Evolutionary conservation across 2,888 invertebrate genomes (phyloP), one percentile per base, ranked within the genome.

Genomic region (Choreutis nemorana): DNA sequence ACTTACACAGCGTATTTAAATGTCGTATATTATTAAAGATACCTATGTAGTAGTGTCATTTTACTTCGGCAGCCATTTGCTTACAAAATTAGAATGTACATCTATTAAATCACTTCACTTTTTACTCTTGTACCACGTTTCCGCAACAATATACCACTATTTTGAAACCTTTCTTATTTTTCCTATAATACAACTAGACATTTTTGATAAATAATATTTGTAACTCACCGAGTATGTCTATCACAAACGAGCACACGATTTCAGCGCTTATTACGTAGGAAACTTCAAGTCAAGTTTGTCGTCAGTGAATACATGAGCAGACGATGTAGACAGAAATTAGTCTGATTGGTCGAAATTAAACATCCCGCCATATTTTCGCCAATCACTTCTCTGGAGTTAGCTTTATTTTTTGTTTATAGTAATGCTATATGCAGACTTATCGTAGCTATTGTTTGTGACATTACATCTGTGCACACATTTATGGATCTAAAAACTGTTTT

Each of bases 191-290:
- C n/a, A n/a, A n/a, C n/a, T n/a, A n/a, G n/a, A n/a, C n/a, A n/a
- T n/a, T n/a, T n/a, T n/a, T n/a, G n/a, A n/a, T n/a, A n/a, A n/a
- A n/a, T n/a, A n/a, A n/a, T n/a, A n/a, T n/a, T n/a, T n/a, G 48
- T 50, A 62, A 73, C 75, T 78, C 65, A 77, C 78, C 71, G 41
- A 63, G 55, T 57, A 50, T 52, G 44, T 66, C 60, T 64, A 66
- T 63, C 54, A 53, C 45, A 56, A 62, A 64, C 56, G 66, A 63
- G 60, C 72, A 77, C 73, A 78, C 78, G 73, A 78, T 77, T 78
- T 75, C 75, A 73, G 77, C 59, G 72, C 78, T 73, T 78, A 78
- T 75, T 75, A 75, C 73, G 75, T 73, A 70, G 70, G 62, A 49
- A 67, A 73, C 71, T 70, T n/a, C n/a, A n/a, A n/a, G n/a, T 75